Base-by-base conservation (phyloP, 2,113 vertebrate species). In the Salvelinus alpinus region DNA sequence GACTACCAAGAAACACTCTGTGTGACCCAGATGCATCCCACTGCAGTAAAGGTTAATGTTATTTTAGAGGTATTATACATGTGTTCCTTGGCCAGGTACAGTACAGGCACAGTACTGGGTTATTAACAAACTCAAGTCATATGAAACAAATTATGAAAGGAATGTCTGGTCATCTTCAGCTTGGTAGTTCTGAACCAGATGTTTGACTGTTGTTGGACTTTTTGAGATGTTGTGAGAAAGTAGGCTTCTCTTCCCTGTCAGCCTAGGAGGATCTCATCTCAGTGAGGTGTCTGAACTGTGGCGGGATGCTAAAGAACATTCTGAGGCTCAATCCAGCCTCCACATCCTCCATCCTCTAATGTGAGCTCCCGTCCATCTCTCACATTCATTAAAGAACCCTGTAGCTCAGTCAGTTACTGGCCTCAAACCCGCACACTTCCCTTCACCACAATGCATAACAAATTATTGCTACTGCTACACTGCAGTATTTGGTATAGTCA, bases 11-110 rank as follows among this genome's bases (percentile, higher is more conserved):
- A 44, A 44, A 44, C 9, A 44, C 38, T 44, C 38, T 44, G 38
- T 44, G 38, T 11, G 38, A 44, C 9, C 38, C 38, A 11, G 38
- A 44, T 44, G 11, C 3, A 44, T 0, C 38, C 38, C 38, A 44
- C 9, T 44, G 38, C 38, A 44, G 38, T 87, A 76, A 83, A 76
- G 65, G 82, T 72, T 27, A 54, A 31, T 13, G 76, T 70, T 80
- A 44, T 44, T 87, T 84, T 76, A 67, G 64, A 70, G 38, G 74
- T 73, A 68, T 83, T 54, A 68, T 77, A 54, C 66, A 65, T 20
- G 20, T 7, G 48, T 66, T 72, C 67, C 69, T 64, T 70, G 68
- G 9, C 64, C 54, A 80, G 70, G 72, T 13, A 20, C 22, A 64
- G 74, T 78, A 74, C 64, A 25, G 27, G 1, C 27, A 66, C 5